Conservation (phyloP, 1,140 invertebrate genomes). For the Papilio helenus region DNA sequence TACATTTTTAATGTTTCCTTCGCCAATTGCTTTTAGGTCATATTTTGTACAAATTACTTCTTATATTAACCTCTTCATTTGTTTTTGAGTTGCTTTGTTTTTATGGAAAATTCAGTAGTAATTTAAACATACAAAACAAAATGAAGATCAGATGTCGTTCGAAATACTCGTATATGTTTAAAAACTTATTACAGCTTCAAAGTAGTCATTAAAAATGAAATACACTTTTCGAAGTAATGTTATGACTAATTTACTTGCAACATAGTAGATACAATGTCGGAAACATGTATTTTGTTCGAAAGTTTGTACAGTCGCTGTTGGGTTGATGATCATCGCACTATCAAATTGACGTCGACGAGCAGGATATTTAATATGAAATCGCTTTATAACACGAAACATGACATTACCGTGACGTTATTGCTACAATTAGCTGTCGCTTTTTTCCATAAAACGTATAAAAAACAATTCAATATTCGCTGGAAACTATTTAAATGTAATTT, state of each 20-base stretch:
- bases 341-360: background rate
- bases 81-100: background rate
- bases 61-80: background rate
- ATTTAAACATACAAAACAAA: no score
- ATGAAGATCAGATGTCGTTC: background rate
- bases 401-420: background rate
- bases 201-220: background rate
- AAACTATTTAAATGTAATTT: slow-evolving; percentile 3
- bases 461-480: background rate
- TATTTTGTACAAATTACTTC: background rate
- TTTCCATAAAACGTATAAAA: background rate
- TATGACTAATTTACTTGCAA: background rate
- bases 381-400: background rate
- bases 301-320: background rate
- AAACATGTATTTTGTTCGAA: background rate
- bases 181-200: background rate
- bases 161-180: background rate
- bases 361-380: background rate
- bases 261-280: background rate
- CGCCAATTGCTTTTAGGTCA: background rate
- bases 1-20: background rate
- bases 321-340: slow-evolving; percentile 14
- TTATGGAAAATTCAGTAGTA: background rate
- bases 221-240: background rate
- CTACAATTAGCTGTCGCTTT: no score